Evolutionary conservation across 2,113 vertebrate species (phyloP), one percentile per base, ranked within the genome.

Genomic region (Petromus typicus): DNA sequence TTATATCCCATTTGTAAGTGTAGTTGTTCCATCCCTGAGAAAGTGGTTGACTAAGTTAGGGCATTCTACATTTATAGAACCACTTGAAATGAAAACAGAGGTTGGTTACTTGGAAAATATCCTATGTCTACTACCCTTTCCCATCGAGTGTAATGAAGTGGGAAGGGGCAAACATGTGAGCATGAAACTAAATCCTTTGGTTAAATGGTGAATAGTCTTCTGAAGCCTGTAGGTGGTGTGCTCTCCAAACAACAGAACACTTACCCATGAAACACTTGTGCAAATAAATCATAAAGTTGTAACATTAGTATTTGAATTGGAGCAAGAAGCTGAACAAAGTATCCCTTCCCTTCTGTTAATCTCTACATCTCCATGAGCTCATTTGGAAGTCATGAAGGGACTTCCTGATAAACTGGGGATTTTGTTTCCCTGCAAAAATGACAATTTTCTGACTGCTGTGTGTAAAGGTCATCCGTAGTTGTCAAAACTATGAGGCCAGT

Each of bases 201-300:
- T 92, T 96, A 95, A 96, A 90, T 1, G 0, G 56, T 90, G 89
- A 92, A 88, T 40, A 0, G 32, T 92, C 95, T 96, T 95, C 86
- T 25, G 3, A 93, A 67, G 73, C 81, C 22, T 23, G n/a, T 57
- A 56, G 56, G 12, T 0, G 0, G 22, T 7, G 17, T 57, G 37
- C 25, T 96, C 57, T 94, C 56, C 87, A 96, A 83, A 93, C 2
- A 85, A 8, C 54, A 59, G 82, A 23, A 59, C 0, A 7, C 34
- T 23, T 85, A 37, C 40, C 43, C 11, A 9, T 14, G 32, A 48
- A 96, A 85, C 85, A 79, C 40, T 98, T 96, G 57, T 89, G 95
- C 91, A 95, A 96, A 97, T 71, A 95, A 96, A 64, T 25, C 61
- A 54, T 82, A 93, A 63, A 93, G 82, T 92, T 32, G 25, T 64